Percentiles rank a stretch among this genome's conserved stretches.
phyloP scores from a whole-genome alignment of 2,888 invertebrate species.

The Crossocerus cetratus region DNA sequence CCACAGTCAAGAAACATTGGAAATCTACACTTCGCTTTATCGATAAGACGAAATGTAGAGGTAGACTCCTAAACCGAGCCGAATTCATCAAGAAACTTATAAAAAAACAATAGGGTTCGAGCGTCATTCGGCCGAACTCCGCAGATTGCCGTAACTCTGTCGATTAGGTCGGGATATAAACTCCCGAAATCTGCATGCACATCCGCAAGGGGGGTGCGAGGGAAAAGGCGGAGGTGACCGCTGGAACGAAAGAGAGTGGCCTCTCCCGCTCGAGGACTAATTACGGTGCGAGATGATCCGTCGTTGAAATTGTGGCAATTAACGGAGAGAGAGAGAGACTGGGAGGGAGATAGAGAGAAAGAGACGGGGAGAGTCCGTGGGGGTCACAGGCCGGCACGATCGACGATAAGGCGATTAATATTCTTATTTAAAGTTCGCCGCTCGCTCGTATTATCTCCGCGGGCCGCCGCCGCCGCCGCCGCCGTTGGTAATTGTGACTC shows the following conservation, averaged over 20 bases:
- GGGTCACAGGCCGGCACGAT: background rate
- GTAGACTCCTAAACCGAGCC: too few relatives aligned
- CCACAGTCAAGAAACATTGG: too few relatives aligned
- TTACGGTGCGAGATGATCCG: background rate
- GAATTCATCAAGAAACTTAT: too few relatives aligned
- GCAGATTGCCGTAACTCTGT: background rate
- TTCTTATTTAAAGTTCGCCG: constrained; percentile 1
- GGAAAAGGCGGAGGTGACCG: too few relatives aligned
- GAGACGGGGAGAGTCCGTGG: background rate
- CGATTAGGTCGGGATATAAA: background rate
- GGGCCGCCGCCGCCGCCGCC: background rate
- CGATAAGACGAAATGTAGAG: too few relatives aligned
- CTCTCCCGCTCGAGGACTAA: background rate
- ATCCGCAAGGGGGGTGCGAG: background rate
- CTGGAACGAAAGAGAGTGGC: background rate
- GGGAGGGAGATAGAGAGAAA: too few relatives aligned
- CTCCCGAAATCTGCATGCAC: background rate
- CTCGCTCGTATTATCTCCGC: background rate
- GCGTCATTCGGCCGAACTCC: too few relatives aligned
- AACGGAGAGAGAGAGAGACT: background rate
- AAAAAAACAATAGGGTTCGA: too few relatives aligned
- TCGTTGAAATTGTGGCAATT: constrained; percentile 1
- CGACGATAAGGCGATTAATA: constrained; percentile 6
- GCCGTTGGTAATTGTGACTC: background rate
- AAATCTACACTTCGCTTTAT: too few relatives aligned